These are phyloP conservation scores for Scolopax rusticola DNA, from an alignment of 2,797 vertebrate species.

Conservation along the genomic window DNA sequence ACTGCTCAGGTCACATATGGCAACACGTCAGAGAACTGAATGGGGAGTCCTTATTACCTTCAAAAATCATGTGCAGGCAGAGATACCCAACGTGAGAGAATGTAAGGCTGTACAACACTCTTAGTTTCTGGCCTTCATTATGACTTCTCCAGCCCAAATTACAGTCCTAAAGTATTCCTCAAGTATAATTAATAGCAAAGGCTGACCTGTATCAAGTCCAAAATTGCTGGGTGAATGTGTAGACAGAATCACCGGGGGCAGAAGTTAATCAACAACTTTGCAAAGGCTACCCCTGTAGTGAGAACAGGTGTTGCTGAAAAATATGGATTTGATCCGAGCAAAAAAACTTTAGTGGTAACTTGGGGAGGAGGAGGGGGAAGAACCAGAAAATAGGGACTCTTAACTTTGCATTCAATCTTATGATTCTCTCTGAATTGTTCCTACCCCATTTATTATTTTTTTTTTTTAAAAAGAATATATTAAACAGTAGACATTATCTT, in stretches of 20 bases:
- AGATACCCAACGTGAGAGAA: accelerated
- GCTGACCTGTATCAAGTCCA: neutral
- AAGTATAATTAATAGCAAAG: neutral
- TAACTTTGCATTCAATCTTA: neutral
- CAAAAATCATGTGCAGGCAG: neutral
- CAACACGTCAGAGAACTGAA: neutral
- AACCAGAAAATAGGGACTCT: neutral
- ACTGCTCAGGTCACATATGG: neutral
- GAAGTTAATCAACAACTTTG: neutral
- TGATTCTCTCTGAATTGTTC: neutral
- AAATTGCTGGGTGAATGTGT: neutral
- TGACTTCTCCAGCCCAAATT: neutral
- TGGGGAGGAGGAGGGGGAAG: neutral
- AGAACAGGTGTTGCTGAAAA: neutral
- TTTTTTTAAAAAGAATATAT: neutral
- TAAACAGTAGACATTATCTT: neutral
- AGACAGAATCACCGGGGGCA: neutral
- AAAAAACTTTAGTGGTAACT: neutral
- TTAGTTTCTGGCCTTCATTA: neutral
- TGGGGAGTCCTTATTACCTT: neutral
- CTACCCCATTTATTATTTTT: neutral
- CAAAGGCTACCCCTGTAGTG: neutral
- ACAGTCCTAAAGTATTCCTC: neutral
- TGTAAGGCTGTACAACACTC: neutral
- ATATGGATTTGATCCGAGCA: neutral